These are phyloP conservation scores for Eupristina koningsbergeri DNA, from an alignment of 1,140 invertebrate species.

Conservation along the genomic window DNA sequence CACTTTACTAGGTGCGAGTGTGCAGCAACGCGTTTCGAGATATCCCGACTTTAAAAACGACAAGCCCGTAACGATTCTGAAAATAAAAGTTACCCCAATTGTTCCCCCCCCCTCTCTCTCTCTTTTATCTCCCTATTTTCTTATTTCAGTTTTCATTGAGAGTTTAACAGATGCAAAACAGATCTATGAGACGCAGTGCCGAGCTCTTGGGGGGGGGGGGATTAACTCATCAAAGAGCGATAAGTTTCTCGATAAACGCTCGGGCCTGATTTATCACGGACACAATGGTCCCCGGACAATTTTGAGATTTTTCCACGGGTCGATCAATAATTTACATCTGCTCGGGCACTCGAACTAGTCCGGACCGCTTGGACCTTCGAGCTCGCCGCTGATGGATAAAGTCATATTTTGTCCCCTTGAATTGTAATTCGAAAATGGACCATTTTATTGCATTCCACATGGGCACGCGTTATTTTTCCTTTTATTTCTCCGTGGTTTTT, in stretches of 20 bases:
- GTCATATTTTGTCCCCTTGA: too few species aligned
- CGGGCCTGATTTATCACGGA: constrained; percentile 33
- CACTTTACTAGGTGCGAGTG: neutral
- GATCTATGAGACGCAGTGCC: too few species aligned
- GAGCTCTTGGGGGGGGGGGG: too few species aligned
- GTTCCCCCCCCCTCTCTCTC: neutral
- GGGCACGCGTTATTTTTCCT: too few species aligned
- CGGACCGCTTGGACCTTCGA: neutral
- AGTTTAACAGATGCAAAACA: too few species aligned
- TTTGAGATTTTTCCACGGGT: neutral
- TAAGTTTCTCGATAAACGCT: constrained; percentile 36
- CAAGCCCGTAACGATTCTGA: constrained; percentile 32
- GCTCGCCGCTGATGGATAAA: too few species aligned
- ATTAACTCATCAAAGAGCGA: constrained; percentile 15
- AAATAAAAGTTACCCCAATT: constrained; percentile 42
- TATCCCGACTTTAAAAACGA: constrained; percentile 30
- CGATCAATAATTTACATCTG: neutral
- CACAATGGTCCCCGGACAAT: neutral
- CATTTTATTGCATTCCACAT: neutral
- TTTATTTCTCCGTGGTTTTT: too few species aligned
- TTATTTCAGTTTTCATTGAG: too few species aligned
- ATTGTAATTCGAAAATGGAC: neutral
- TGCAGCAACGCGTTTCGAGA: constrained; percentile 2
- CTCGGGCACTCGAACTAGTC: neutral
- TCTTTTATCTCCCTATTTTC: neutral